Conservation (phyloP, 2,113 vertebrate genomes). For the Hirundichthys speculiger region DNA sequence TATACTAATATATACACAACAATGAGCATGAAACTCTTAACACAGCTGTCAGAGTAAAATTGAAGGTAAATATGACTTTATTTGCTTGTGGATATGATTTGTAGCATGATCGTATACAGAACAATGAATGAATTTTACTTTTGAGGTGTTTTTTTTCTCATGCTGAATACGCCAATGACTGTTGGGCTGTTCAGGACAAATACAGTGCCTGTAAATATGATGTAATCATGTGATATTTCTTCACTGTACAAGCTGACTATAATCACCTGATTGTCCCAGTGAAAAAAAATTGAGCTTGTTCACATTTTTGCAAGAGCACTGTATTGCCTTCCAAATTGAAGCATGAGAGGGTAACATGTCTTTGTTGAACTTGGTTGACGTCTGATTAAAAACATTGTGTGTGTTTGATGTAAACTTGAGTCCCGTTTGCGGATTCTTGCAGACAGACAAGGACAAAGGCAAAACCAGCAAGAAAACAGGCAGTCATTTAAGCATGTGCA, state of each 20-base stretch:
- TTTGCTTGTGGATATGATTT: not conserved
- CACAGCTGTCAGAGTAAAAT: too few relatives aligned
- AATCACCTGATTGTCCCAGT: not conserved
- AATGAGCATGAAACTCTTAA: too few relatives aligned
- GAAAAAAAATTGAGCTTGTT: not conserved
- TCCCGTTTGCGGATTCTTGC: not conserved
- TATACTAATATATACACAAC: too few relatives aligned
- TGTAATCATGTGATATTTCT: slow-evolving; percentile 11
- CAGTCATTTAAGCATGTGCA: not conserved
- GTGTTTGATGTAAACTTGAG: not conserved
- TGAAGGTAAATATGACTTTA: not conserved
- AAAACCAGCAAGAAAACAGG: slow-evolving; percentile 7
- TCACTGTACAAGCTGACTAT: not conserved
- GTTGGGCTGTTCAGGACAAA: slow-evolving; percentile 1
- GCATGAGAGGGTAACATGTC: too few relatives aligned
- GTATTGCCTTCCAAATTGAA: too few relatives aligned
- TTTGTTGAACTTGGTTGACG: too few relatives aligned
- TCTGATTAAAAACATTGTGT: not conserved
- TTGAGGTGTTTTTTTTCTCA: not conserved
- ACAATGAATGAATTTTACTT: not conserved
- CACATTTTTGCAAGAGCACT: not conserved
- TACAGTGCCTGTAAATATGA: not conserved
- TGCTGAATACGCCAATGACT: not conserved
- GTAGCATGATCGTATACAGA: not conserved
- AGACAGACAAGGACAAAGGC: not conserved